Evolutionary conservation across 2,888 invertebrate species (phyloP), one percentile per base, ranked within the genome.

Genomic region (Alcis repandata): DNA sequence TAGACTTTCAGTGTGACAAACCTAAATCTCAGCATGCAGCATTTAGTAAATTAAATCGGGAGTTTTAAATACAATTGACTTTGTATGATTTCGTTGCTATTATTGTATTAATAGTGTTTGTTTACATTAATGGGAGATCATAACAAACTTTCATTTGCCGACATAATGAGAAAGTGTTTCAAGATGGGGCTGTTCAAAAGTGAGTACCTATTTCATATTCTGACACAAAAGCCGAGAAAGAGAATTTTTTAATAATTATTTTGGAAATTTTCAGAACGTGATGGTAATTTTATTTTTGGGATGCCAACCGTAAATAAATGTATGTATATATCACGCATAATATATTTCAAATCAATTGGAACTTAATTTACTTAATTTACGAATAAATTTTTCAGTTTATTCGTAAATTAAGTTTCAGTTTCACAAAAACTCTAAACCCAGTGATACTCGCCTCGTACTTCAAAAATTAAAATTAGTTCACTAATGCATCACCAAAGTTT

Each of bases 121-220:
- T 77, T 69, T 67, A 71, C 57, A 80, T 83, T 77, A 79, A 87
- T 90, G 89, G 89, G 86, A 74, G 88, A 89, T 75, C 73, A 82
- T 74, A 86, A 83, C 68, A 88, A 81, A 82, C 75, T 79, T 59
- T 79, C 82, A 46, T 79, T 90, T 73, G 79, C 89, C 59, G 83
- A 87, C 83, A 89, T 85, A 71, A 90, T 93, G 91, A 83, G 91
- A 84, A 92, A 91, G 87, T 92, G 89, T 77, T 92, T 93, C 82
- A 93, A 93, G 82, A 92, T 92, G 91, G 91, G 92, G 64, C 84
- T 93, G 59, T 92, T 92, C 56, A 92, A 91, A 79, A 91, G 93
- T 93, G 79, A 92, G 92, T 92, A 77, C 70, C 70, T 53, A 33
- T n/a, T 40, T 9, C n/a, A 51, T 9, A 48, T 51, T 36, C 36